Evolutionary conservation across 1,140 invertebrate species (phyloP).

Genomic region (Drosophila bipectinata): DNA sequence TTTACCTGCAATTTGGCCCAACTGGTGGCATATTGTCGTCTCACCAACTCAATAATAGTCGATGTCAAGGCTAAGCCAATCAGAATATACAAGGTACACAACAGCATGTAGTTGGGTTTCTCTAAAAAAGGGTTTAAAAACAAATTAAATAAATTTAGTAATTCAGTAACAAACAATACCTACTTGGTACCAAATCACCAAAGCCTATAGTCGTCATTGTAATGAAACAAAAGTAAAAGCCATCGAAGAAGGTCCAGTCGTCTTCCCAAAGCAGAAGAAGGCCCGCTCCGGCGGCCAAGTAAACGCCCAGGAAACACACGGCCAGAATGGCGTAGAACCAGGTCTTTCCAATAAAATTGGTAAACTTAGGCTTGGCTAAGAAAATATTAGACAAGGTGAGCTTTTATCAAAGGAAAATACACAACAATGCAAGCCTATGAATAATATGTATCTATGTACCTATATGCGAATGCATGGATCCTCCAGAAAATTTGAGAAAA

Average conservation of each 20-base stretch:
- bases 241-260: constrained; percentile 96
- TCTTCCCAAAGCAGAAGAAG: constrained; percentile 91
- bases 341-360: constrained; percentile 84
- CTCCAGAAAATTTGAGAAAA: no score
- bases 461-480: no score
- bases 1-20: constrained; percentile 88
- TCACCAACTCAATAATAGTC: constrained; percentile 96
- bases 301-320: constrained; percentile 90
- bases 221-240: constrained; percentile 97
- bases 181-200: constrained; percentile 95
- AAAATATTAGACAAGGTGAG: background rate
- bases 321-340: constrained; percentile 89
- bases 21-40: constrained; percentile 92
- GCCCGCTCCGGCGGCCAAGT: constrained; percentile 91
- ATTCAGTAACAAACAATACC: constrained; percentile 67
- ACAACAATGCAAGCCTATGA: background rate
- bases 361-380: constrained; percentile 74
- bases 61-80: constrained; percentile 96
- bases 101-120: constrained; percentile 93
- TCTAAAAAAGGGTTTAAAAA: constrained; percentile 85
- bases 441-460: background rate
- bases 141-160: background rate
- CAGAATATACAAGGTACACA: constrained; percentile 96
- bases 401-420: no score
- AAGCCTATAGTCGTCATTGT: constrained; percentile 98